Percentiles rank a stretch among this genome's conserved stretches.
Evolutionary conservation across 2,888 invertebrate genomes (phyloP).

Genomic region (Cylindroiulus punctatus): DNA sequence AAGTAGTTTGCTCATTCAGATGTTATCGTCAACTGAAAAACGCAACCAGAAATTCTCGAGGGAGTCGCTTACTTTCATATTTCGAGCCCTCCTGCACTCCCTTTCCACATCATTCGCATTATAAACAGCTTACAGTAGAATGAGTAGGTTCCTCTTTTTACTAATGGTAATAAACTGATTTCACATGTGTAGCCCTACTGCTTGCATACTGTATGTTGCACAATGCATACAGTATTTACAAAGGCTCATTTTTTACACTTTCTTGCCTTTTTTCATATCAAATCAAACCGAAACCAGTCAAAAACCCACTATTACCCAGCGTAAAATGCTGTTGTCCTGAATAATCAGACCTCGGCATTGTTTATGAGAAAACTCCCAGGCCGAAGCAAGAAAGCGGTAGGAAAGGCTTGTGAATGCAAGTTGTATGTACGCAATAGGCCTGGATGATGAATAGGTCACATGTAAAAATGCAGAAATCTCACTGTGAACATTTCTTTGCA

Average conservation of each 20-base stretch:
- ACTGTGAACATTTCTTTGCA: too few relatives aligned
- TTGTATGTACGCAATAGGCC: too few relatives aligned
- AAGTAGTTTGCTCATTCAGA: slow-evolving; percentile 22
- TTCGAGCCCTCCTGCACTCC: not conserved
- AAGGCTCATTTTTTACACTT: not conserved
- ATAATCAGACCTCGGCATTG: not conserved
- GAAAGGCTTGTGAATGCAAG: too few relatives aligned
- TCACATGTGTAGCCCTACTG: not conserved
- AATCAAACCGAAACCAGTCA: not conserved
- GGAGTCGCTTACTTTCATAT: slow-evolving; percentile 7
- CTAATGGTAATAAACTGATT: not conserved
- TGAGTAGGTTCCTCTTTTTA: not conserved
- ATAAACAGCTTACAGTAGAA: not conserved
- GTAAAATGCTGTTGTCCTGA: not conserved
- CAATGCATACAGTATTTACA: not conserved
- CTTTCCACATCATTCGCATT: not conserved
- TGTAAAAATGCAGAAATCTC: too few relatives aligned
- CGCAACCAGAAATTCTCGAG: slow-evolving; percentile 19
- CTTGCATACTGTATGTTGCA: not conserved
- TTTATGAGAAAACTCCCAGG: too few relatives aligned
- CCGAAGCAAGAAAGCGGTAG: too few relatives aligned
- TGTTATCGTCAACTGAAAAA: slow-evolving; percentile 4
- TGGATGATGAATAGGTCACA: too few relatives aligned
- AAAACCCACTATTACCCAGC: not conserved
- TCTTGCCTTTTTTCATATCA: not conserved